Evolutionary conservation across 1,140 invertebrate species (phyloP), one percentile per base, ranked within the genome.

Genomic region (Stegodyphus dumicola): DNA sequence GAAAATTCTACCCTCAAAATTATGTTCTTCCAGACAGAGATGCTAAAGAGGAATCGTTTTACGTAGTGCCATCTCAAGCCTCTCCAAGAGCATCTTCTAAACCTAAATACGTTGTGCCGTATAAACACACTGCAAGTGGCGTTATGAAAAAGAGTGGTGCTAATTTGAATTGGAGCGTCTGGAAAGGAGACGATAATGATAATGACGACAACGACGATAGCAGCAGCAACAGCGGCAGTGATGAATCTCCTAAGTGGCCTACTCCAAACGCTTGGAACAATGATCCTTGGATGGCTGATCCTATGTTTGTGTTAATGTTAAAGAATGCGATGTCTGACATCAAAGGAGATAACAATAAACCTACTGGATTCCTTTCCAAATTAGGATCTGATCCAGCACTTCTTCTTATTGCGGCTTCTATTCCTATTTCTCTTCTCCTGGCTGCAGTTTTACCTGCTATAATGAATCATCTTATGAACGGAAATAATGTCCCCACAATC

Each of bases 141-240:
- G 73, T 85, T 15, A 70, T 85, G 74, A 85, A 85, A 33, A 85
- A 85, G 52, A 85, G 81, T 51, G 81, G 81, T 60, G 64, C 73
- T 17, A 85, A 85, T 60, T 60, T 85, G 9, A 85, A 85, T 52
- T 85, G 81, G 81, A 85, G 74, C 10, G 81, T 76, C 6, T 85
- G 81, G 81, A 85, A 85, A 49, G 81, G 81, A 0, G 81, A 85
- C 10, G 80, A 74, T 9, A 74, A 77, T 2, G 66, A 48, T 7
- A 77, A 66, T 11, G 74, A 77, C 0, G 81, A 77, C 33, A 15
- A 67, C 7, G 81, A 85, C 10, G 80, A 74, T 7, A 67, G 71
- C 5, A 54, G 56, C 5, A 75, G 71, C n/a, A 33, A 33, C 33
- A 33, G 33, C 33, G 80, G 75, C 0, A 71, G 73, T 49, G 73